Percentiles rank a stretch among this genome's conserved stretches.
Evolutionary conservation across 2,888 invertebrate species (phyloP).

Genomic region (Slavum lentiscoides): DNA sequence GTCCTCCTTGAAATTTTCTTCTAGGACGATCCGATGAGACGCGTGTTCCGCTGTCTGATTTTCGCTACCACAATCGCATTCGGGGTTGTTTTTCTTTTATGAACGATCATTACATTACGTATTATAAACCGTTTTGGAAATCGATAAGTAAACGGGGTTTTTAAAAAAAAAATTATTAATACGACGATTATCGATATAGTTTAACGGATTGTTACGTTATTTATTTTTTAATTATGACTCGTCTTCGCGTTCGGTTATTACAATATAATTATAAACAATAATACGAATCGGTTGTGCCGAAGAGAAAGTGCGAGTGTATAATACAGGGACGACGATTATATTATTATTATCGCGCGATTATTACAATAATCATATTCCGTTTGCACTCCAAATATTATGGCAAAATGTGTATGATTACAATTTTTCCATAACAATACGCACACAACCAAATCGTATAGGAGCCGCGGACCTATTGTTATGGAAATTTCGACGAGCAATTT

Average conservation of each 20-base stretch:
- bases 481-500: slow-evolving; percentile 20
- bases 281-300: background rate
- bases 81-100: no score
- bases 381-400: slow-evolving; percentile 19
- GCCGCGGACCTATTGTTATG: slow-evolving; percentile 27
- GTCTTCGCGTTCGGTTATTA: background rate
- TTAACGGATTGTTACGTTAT: background rate
- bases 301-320: slow-evolving; percentile 29
- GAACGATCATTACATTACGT: no score
- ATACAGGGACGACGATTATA: background rate
- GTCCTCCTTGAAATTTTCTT: no score
- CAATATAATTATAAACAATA: background rate
- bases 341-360: slow-evolving; percentile 3
- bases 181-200: no score
- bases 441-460: background rate
- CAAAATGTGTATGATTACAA: slow-evolving; percentile 1
- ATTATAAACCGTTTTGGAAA: background rate
- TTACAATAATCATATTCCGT: background rate
- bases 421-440: background rate
- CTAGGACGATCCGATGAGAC: no score
- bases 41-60: no score
- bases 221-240: background rate
- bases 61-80: no score
- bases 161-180: no score
- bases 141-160: no score